Conservation (phyloP, 2,113 vertebrate species). For the Phoxinus phoxinus region DNA sequence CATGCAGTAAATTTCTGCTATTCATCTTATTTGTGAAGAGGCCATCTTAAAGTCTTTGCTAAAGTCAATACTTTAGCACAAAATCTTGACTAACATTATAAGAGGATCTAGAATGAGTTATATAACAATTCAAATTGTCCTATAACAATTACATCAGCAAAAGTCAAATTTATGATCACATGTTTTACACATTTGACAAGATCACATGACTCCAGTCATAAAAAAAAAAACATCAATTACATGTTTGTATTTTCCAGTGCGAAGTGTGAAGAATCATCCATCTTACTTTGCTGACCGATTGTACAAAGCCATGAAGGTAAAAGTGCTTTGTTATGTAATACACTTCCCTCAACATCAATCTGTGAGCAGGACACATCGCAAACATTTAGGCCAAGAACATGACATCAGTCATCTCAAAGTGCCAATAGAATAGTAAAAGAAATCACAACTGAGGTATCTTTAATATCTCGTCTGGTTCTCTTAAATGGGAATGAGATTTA, state of each 20-base stretch:
- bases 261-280: slow-evolving; percentile 93
- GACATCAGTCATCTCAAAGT: slow-evolving; percentile 5
- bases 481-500: no score
- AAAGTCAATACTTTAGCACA: background rate
- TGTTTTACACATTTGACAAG: background rate
- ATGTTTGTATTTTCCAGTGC: slow-evolving; percentile 74
- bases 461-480: background rate
- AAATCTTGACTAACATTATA: background rate
- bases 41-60: background rate
- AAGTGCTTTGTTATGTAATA: background rate
- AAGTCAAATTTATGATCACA: background rate
- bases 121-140: no score
- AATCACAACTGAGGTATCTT: background rate
- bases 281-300: slow-evolving; percentile 94
- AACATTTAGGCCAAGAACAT: background rate
- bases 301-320: slow-evolving; percentile 98
- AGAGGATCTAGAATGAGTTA: background rate
- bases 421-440: background rate
- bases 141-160: background rate
- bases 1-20: background rate
- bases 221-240: background rate
- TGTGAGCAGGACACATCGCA: background rate
- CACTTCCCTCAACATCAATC: background rate
- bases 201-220: background rate
- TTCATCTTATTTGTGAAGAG: background rate